Evolutionary conservation across 2,888 invertebrate species (phyloP).

Genomic region (Melinaea menophilus): DNA sequence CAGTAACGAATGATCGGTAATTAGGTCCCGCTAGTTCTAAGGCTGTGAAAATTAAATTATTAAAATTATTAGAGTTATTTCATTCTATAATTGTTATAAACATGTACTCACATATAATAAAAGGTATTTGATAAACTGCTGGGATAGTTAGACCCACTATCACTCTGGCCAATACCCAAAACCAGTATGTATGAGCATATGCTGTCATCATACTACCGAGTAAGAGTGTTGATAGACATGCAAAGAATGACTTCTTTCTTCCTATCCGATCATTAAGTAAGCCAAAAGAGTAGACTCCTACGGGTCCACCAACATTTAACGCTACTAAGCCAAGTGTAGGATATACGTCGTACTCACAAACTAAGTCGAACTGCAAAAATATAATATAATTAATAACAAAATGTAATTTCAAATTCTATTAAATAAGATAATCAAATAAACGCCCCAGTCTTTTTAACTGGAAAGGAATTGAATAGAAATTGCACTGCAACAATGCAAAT

Average conservation of each 20-base stretch:
- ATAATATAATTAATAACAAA: background rate
- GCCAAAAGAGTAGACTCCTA: slow-evolving; percentile 94
- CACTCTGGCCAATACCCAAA: slow-evolving; percentile 88
- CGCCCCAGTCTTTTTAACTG: no score
- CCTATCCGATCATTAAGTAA: slow-evolving; percentile 92
- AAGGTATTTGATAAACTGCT: slow-evolving; percentile 95
- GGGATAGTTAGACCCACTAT: slow-evolving; percentile 95
- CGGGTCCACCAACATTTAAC: slow-evolving; percentile 91
- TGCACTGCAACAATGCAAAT: no score
- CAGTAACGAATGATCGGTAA: slow-evolving; percentile 93
- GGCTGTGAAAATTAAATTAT: slow-evolving; percentile 76
- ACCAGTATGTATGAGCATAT: slow-evolving; percentile 86
- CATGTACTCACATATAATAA: slow-evolving; percentile 89
- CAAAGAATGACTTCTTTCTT: slow-evolving; percentile 89
- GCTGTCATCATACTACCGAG: slow-evolving; percentile 89
- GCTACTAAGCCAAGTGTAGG: slow-evolving; percentile 92
- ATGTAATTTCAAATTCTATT: no score
- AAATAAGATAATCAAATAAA: no score
- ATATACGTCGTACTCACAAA: slow-evolving; percentile 91
- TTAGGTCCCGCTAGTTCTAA: slow-evolving; percentile 94
- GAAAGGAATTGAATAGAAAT: no score
- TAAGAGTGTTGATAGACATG: slow-evolving; percentile 89
- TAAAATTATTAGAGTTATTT: slow-evolving; percentile 10
- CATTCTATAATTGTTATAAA: background rate
- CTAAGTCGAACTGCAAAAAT: slow-evolving; percentile 88